Conservation (phyloP, 2,113 vertebrate genomes). For the Xiphophorus couchianus region DNA sequence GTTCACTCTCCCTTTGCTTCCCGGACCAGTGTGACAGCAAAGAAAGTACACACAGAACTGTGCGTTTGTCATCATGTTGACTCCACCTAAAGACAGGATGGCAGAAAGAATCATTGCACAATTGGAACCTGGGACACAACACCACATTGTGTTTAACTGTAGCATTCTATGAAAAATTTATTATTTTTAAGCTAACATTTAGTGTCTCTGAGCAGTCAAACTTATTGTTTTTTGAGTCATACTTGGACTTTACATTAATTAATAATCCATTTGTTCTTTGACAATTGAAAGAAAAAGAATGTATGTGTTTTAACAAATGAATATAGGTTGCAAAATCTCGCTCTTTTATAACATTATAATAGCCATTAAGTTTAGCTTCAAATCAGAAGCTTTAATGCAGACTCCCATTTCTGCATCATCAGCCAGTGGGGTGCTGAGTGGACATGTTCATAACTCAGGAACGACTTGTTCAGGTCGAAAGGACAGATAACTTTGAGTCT, state of each 20-base stretch:
- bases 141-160: slow-evolving; percentile 34
- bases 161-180: background rate
- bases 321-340: too few species aligned
- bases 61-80: slow-evolving; percentile 42
- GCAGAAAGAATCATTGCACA: slow-evolving; percentile 30
- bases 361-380: too few species aligned
- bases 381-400: too few species aligned
- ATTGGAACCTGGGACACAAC: slow-evolving; percentile 41
- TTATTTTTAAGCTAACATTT: background rate
- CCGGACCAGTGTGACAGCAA: slow-evolving; percentile 1
- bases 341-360: too few species aligned
- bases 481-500: background rate
- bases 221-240: slow-evolving; percentile 26
- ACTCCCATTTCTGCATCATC: too few species aligned
- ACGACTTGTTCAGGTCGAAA: background rate
- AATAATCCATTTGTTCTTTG: background rate
- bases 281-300: too few species aligned
- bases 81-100: slow-evolving; percentile 46
- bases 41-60: slow-evolving; percentile 6
- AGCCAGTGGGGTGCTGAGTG: too few species aligned
- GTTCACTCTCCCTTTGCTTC: background rate
- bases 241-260: slow-evolving; percentile 9
- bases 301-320: too few species aligned
- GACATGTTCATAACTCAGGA: background rate
- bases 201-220: slow-evolving; percentile 2